Conservation (phyloP, 2,113 vertebrate genomes). For the Seriola quinqueradiata region DNA sequence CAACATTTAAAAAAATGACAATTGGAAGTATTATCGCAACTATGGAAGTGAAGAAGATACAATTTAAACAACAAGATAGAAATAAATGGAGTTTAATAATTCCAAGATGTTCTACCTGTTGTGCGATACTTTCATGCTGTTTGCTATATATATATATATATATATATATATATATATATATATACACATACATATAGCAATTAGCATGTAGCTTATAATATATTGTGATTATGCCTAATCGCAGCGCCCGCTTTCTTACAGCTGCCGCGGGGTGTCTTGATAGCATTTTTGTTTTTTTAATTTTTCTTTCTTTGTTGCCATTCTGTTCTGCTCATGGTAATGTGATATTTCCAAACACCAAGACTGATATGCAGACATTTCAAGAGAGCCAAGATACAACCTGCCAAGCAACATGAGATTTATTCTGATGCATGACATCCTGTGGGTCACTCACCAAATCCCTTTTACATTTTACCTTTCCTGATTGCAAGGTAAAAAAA, state of each 20-base stretch:
- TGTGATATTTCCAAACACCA: slow-evolving; percentile 69
- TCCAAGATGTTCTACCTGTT: too few relatives aligned
- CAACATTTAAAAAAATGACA: neutral
- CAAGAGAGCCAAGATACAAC: slow-evolving; percentile 39
- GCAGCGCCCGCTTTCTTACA: neutral
- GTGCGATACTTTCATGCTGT: too few relatives aligned
- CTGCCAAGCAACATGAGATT: slow-evolving; percentile 31
- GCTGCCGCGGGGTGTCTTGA: slow-evolving; percentile 2
- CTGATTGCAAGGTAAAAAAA: too few relatives aligned
- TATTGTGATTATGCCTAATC: neutral
- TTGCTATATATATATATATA: too few relatives aligned
- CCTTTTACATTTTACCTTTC: neutral
- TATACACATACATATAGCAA: too few relatives aligned
- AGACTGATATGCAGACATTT: slow-evolving; percentile 55
- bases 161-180: too few relatives aligned
- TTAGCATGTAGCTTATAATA: too few relatives aligned
- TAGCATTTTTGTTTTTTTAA: slow-evolving; percentile 1
- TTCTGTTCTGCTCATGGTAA: slow-evolving; percentile 65
- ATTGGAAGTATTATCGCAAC: too few relatives aligned
- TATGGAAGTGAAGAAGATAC: too few relatives aligned
- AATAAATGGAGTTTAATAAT: too few relatives aligned
- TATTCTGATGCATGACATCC: slow-evolving; percentile 45
- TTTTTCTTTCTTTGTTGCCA: slow-evolving; percentile 15
- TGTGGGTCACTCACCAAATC: slow-evolving; percentile 16
- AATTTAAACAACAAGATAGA: too few relatives aligned